Evolutionary conservation across 2,888 invertebrate species (phyloP).

Genomic region (Parnassius glacialis): DNA sequence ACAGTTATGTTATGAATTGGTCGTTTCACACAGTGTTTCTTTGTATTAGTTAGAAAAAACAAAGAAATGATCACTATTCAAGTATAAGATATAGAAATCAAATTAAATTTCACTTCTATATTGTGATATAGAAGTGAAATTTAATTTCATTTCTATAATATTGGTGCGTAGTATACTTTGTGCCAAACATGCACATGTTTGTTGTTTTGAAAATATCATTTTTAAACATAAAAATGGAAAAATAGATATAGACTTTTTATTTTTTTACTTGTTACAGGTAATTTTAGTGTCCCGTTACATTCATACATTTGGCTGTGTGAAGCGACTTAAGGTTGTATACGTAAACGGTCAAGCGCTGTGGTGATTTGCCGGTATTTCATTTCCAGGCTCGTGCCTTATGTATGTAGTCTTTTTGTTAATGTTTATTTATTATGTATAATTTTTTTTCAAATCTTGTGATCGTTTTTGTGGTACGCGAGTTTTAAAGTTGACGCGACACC

Average conservation of each 20-base stretch:
- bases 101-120: no score
- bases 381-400: conserved; percentile 44
- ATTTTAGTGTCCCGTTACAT: conserved; percentile 20
- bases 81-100: no score
- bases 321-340: conserved; percentile 24
- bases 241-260: neutral
- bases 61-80: no score
- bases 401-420: conserved; percentile 35
- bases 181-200: no score
- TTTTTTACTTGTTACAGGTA: conserved; percentile 23
- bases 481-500: conserved; percentile 18
- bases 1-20: neutral
- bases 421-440: conserved; percentile 24
- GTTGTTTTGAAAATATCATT: no score
- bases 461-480: conserved; percentile 18
- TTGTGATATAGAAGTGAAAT: no score
- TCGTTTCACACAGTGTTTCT: conserved; percentile 10
- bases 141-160: no score
- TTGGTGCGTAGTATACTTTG: no score
- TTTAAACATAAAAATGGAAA: no score
- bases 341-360: conserved; percentile 5
- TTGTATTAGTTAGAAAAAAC: no score
- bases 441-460: conserved; percentile 12
- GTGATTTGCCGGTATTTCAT: conserved; percentile 9
- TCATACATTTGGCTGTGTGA: conserved; percentile 22